Percentiles rank a stretch among this genome's conserved stretches.
phyloP scores from a whole-genome alignment of 2,888 invertebrate species.

The Smittia aterrima region DNA sequence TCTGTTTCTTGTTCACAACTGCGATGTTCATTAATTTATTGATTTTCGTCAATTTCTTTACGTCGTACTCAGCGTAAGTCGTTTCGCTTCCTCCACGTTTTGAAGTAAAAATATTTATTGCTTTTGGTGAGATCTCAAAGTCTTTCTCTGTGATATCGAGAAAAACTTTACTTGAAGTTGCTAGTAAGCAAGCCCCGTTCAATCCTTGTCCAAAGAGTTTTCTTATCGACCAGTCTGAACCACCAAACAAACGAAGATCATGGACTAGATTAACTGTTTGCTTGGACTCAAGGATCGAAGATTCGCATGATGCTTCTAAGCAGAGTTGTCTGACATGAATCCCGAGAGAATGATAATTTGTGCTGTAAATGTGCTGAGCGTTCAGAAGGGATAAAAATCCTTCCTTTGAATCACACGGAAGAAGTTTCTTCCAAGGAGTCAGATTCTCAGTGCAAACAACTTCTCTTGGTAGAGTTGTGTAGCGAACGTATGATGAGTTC shows the following conservation, averaged over 20 bases:
- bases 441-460: conserved; percentile 98
- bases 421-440: conserved; percentile 95
- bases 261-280: conserved; percentile 86
- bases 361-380: conserved; percentile 87
- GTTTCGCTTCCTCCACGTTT: conserved; percentile 67
- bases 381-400: conserved; percentile 87
- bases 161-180: conserved; percentile 74
- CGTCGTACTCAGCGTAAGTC: conserved; percentile 69
- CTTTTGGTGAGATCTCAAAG: conserved; percentile 64
- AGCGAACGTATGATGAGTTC: conserved; percentile 63
- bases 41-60: conserved; percentile 54
- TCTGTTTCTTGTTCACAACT: conserved; percentile 57
- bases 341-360: conserved; percentile 88
- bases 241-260: conserved; percentile 68
- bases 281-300: conserved; percentile 72
- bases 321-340: conserved; percentile 82
- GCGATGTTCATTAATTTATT: conserved; percentile 68
- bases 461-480: conserved; percentile 91
- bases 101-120: conserved; percentile 60
- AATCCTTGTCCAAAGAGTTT: conserved; percentile 85
- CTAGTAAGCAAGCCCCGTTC: conserved; percentile 76
- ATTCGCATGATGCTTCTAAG: conserved; percentile 54
- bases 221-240: conserved; percentile 74
- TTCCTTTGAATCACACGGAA: conserved; percentile 89
- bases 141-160: conserved; percentile 70